A percentile compares a stretch with the other conserved stretches of the same genome.
Evolutionary conservation across 2,888 invertebrate species (phyloP).

Genomic region (Eupithecia subumbrata): DNA sequence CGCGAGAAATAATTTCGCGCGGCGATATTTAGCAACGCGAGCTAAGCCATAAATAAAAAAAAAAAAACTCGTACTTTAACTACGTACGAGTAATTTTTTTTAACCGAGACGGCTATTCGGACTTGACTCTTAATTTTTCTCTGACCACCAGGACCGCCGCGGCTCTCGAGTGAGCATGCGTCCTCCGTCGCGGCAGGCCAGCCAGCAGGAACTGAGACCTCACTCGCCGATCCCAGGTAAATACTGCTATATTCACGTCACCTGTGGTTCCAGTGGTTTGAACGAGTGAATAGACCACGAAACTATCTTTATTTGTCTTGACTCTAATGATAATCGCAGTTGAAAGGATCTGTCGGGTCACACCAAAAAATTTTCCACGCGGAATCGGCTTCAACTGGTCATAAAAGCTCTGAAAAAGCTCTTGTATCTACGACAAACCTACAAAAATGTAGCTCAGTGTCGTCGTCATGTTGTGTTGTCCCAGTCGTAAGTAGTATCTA

Average conservation of each 20-base stretch:
- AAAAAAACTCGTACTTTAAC: too few species aligned
- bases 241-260: background rate
- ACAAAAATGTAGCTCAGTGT: too few species aligned
- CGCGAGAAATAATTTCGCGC: too few species aligned
- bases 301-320: background rate
- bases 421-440: background rate
- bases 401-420: background rate
- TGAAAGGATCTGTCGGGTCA: background rate
- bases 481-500: background rate
- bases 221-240: slow-evolving; percentile 90
- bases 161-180: slow-evolving; percentile 91
- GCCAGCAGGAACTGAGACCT: slow-evolving; percentile 92
- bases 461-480: background rate
- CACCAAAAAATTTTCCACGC: background rate
- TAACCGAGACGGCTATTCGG: too few species aligned
- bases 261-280: background rate
- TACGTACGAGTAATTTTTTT: too few species aligned
- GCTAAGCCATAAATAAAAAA: too few species aligned
- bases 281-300: background rate
- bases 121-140: slow-evolving; percentile 18
- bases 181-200: slow-evolving; percentile 92
- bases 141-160: slow-evolving; percentile 85
- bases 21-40: too few species aligned
- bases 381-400: background rate
- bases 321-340: background rate